Conservation (phyloP, 2,797 vertebrate species). For the Coregonus sp. region DNA sequence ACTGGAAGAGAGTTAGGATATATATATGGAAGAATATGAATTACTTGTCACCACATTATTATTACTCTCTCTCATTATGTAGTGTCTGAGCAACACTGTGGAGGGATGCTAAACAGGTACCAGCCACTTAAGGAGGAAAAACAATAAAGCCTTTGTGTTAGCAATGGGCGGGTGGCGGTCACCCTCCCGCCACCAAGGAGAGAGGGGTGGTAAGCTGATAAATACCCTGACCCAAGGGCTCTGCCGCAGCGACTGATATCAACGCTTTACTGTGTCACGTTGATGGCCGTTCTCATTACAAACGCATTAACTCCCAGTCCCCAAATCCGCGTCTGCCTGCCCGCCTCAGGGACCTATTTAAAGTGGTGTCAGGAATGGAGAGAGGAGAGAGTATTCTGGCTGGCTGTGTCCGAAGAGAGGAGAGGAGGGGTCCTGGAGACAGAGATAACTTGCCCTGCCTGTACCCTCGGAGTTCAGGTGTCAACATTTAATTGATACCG, state of each 20-base stretch:
- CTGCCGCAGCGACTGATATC: slow-evolving; percentile 48
- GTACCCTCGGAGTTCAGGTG: slow-evolving; percentile 52
- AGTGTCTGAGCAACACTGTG: slow-evolving; percentile 38
- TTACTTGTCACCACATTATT: slow-evolving; percentile 66
- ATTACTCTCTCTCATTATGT: slow-evolving; percentile 63
- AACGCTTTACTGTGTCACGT: slow-evolving; percentile 67
- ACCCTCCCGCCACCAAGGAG: slow-evolving; percentile 3
- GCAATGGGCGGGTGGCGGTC: not conserved
- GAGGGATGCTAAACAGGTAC: slow-evolving; percentile 52
- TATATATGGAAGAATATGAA: slow-evolving; percentile 68
- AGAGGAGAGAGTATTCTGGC: not conserved
- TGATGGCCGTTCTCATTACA: slow-evolving; percentile 76
- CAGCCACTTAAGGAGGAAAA: slow-evolving; percentile 34
- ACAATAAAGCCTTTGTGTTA: slow-evolving; percentile 4
- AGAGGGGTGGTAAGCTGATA: slow-evolving; percentile 59
- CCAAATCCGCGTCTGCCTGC: slow-evolving; percentile 57
- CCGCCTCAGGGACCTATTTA: slow-evolving; percentile 70
- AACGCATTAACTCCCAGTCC: slow-evolving; percentile 75
- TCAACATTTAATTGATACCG: slow-evolving; percentile 73
- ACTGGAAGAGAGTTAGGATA: slow-evolving; percentile 54
- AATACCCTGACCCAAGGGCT: slow-evolving; percentile 65
- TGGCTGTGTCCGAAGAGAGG: not conserved
- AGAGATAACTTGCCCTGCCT: slow-evolving; percentile 47
- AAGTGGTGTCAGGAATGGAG: slow-evolving; percentile 51
- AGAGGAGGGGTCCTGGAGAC: not conserved